phyloP scores from a whole-genome alignment of 2,888 invertebrate species.

The Drosophila koepferae region DNA sequence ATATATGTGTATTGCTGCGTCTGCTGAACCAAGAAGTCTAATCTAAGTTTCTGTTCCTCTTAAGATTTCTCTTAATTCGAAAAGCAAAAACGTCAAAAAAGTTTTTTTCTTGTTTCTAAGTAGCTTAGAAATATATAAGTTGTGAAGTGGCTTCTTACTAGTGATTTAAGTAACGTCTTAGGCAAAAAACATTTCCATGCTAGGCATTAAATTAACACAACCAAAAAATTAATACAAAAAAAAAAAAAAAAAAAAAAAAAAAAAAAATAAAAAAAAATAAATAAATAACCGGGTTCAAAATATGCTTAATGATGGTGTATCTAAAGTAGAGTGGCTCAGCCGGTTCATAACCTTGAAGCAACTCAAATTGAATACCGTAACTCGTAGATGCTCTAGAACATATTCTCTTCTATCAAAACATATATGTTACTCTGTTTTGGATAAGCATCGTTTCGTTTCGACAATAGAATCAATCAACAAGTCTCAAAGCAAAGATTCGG shows the following conservation, averaged over 20 bases:
- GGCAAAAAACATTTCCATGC: conserved; percentile 11
- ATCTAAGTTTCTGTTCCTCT: not conserved
- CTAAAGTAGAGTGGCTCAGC: conserved; percentile 37
- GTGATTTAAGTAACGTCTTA: conserved; percentile 11
- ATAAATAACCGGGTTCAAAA: conserved; percentile 3
- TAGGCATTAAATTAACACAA: conserved; percentile 26
- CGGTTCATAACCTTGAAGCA: conserved; percentile 51
- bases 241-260: conserved; percentile 33
- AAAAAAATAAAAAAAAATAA: too few species aligned
- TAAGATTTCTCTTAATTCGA: not conserved
- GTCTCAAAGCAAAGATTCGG: not conserved
- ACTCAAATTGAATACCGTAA: conserved; percentile 1
- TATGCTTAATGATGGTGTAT: conserved; percentile 16
- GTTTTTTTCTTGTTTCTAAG: conserved; percentile 3
- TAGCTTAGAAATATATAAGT: not conserved
- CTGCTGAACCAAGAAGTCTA: not conserved
- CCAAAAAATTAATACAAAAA: conserved; percentile 27
- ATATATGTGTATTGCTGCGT: not conserved
- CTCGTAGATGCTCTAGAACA: conserved; percentile 38
- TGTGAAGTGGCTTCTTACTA: not conserved
- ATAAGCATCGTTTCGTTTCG: not conserved
- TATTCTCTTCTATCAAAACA: not conserved
- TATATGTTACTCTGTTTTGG: not conserved
- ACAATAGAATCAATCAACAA: conserved; percentile 18
- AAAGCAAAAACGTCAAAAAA: not conserved